phyloP scores from a whole-genome alignment of 2,113 vertebrate species.

The Dicaeum eximium region DNA sequence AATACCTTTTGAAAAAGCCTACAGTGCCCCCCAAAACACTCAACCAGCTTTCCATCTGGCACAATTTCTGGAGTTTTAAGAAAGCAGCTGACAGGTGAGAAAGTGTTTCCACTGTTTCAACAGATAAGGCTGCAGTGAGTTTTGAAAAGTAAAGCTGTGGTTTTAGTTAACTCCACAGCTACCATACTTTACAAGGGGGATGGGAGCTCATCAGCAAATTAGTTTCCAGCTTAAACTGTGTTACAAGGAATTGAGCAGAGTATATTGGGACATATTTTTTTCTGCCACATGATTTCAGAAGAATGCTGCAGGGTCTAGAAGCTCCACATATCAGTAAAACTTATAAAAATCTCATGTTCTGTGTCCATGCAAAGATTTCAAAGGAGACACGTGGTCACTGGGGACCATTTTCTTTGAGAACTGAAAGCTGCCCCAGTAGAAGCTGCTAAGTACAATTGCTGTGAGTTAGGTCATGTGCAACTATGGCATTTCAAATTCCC shows the following conservation, averaged over 20 bases:
- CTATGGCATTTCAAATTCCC: neutral
- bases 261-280: neutral
- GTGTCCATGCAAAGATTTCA: neutral
- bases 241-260: neutral
- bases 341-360: neutral
- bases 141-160: neutral
- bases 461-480: neutral
- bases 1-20: neutral
- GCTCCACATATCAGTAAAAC: neutral
- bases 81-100: neutral
- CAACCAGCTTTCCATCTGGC: neutral
- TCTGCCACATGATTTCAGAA: neutral
- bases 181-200: neutral
- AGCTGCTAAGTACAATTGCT: neutral
- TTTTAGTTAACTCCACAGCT: neutral
- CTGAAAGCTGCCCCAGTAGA: neutral
- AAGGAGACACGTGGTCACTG: fast-evolving
- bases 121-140: neutral
- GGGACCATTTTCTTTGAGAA: neutral
- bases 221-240: neutral
- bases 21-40: too few species aligned
- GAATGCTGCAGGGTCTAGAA: neutral
- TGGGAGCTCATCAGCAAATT: neutral
- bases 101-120: neutral
- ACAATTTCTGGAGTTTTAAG: neutral